These are phyloP conservation scores for Heloderma charlesbogerti DNA, from an alignment of 2,113 vertebrate species.

Conservation along the genomic window DNA sequence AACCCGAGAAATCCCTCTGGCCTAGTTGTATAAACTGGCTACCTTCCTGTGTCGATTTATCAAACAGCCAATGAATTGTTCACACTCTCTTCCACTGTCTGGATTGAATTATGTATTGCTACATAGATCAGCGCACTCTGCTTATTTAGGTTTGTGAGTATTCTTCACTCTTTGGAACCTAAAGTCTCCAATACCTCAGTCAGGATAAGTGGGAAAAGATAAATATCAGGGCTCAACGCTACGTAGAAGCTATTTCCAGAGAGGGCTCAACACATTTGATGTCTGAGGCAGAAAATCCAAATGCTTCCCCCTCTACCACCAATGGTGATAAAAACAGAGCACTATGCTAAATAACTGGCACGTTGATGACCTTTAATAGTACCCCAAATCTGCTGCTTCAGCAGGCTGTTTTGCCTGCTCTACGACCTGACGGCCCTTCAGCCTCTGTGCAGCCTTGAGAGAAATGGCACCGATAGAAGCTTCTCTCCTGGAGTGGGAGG, in stretches of 20 bases:
- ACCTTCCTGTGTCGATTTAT: not conserved
- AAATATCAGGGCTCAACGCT: not conserved
- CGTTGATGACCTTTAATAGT: not conserved
- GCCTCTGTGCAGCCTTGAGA: not conserved
- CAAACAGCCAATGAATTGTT: not conserved
- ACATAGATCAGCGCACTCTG: not conserved
- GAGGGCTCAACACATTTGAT: not conserved
- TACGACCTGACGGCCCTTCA: not conserved
- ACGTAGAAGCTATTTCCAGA: not conserved
- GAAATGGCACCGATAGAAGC: not conserved
- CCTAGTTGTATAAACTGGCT: not conserved
- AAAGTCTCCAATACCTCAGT: not conserved
- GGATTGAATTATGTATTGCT: not conserved
- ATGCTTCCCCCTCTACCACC: not conserved
- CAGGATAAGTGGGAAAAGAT: not conserved
- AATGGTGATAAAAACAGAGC: not conserved
- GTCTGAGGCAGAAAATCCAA: not conserved
- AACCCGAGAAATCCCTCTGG: not conserved
- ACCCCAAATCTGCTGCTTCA: not conserved
- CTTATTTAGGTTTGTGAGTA: not conserved
- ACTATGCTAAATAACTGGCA: not conserved
- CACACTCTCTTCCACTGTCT: not conserved
- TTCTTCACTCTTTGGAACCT: not conserved
- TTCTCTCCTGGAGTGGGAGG: too few species aligned
- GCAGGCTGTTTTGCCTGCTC: not conserved